Conservation (phyloP, 2,888 invertebrate species). For the Zygothrica quintamaculata region DNA sequence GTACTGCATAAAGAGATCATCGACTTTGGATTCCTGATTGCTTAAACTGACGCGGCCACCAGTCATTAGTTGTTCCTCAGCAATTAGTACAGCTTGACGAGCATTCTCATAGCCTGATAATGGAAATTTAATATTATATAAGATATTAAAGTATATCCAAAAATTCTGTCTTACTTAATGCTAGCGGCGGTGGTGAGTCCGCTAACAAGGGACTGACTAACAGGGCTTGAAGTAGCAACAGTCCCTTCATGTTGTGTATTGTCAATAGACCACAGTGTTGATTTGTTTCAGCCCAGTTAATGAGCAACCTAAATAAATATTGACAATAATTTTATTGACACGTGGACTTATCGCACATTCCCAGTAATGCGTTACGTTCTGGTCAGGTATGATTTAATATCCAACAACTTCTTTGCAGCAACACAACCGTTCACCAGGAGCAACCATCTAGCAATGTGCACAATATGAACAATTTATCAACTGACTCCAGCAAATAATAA, state of each 20-base stretch:
- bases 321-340: slow-evolving; percentile 45
- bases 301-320: slow-evolving; percentile 58
- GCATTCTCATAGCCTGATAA: slow-evolving; percentile 78
- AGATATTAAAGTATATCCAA: too few species aligned
- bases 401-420: neutral
- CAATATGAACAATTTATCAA: slow-evolving; percentile 3
- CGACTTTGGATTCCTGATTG: slow-evolving; percentile 71
- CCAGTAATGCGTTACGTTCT: slow-evolving; percentile 6
- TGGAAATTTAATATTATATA: too few species aligned
- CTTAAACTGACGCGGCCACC: slow-evolving; percentile 79
- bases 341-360: slow-evolving; percentile 8
- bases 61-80: slow-evolving; percentile 79
- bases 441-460: slow-evolving; percentile 55
- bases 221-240: slow-evolving; percentile 21
- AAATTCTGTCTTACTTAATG: slow-evolving; percentile 41
- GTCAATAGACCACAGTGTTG: neutral
- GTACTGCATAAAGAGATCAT: slow-evolving; percentile 79
- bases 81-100: slow-evolving; percentile 77
- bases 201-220: slow-evolving; percentile 14
- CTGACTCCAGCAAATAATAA: slow-evolving; percentile 25
- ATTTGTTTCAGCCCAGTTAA: slow-evolving; percentile 42
- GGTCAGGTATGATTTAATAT: slow-evolving; percentile 1
- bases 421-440: slow-evolving; percentile 35
- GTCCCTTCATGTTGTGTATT: slow-evolving; percentile 33
- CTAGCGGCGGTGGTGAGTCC: neutral